A percentile compares a stretch with the other conserved stretches of the same genome.
phyloP scores from a whole-genome alignment of 2,888 invertebrate genomes.

The Petrolisthes manimaculis region DNA sequence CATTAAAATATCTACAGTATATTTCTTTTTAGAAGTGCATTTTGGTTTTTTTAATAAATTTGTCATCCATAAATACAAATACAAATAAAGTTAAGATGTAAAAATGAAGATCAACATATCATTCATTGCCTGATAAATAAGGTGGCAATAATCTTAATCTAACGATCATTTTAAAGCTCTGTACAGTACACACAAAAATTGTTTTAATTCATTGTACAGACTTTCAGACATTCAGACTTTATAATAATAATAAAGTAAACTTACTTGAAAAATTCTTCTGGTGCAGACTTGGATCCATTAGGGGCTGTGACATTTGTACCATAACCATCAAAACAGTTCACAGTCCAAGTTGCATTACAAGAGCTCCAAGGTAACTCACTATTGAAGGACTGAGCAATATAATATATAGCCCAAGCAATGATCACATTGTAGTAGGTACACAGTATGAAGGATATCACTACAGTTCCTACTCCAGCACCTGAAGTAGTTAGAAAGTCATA shows the following conservation, averaged over 20 bases:
- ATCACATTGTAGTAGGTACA: conserved; percentile 72
- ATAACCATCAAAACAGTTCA: conserved; percentile 80
- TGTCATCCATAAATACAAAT: background rate
- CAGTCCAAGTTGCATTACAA: conserved; percentile 74
- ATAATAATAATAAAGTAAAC: background rate
- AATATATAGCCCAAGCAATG: conserved; percentile 81
- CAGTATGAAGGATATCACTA: conserved; percentile 93
- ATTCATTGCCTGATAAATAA: no score
- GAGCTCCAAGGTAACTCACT: conserved; percentile 78
- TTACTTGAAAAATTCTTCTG: conserved; percentile 60
- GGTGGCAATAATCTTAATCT: no score
- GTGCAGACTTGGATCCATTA: conserved; percentile 38
- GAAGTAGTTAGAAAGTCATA: conserved; percentile 70
- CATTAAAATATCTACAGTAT: no score
- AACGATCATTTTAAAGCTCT: no score
- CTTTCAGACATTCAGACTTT: background rate
- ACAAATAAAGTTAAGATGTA: background rate
- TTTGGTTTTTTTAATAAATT: no score
- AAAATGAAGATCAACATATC: no score
- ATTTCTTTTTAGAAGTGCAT: no score
- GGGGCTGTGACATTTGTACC: conserved; percentile 24
- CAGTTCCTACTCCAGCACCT: conserved; percentile 94
- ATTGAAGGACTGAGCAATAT: conserved; percentile 75
- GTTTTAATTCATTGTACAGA: background rate
- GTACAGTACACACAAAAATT: no score